phyloP scores from a whole-genome alignment of 2,888 invertebrate genomes.

The Cheilosia grossa region DNA sequence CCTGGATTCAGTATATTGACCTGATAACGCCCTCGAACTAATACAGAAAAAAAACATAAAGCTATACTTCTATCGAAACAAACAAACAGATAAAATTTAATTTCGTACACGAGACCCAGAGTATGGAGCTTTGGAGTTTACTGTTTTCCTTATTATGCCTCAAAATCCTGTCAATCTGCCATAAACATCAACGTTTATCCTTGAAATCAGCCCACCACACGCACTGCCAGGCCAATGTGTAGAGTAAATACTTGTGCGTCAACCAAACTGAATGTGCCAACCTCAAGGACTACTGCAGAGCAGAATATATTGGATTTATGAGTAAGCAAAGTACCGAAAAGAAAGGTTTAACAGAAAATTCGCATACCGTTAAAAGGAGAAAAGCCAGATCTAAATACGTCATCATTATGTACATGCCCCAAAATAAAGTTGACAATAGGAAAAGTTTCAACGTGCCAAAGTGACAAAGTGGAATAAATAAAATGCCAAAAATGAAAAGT shows the following conservation, averaged over 20 bases:
- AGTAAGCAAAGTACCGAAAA: constrained; percentile 12
- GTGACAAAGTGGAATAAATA: constrained; percentile 50
- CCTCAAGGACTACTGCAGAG: constrained; percentile 7
- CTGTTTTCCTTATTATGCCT: not conserved
- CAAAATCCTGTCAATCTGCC: constrained; percentile 33
- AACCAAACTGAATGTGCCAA: constrained; percentile 18
- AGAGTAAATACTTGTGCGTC: constrained; percentile 10
- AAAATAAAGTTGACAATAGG: constrained; percentile 58
- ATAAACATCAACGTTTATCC: constrained; percentile 33
- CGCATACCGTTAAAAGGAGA: constrained; percentile 13
- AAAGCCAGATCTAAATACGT: constrained; percentile 1
- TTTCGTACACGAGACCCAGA: not conserved
- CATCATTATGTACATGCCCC: not conserved
- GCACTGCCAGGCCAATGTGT: not conserved
- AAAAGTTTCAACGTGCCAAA: constrained; percentile 60
- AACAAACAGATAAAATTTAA: constrained; percentile 9
- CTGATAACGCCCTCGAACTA: no score
- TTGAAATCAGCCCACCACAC: not conserved
- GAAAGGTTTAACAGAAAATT: constrained; percentile 38
- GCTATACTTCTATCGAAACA: not conserved
- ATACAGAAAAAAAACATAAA: no score
- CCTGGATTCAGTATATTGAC: no score
- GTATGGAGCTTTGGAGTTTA: not conserved
- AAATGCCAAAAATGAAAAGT: constrained; percentile 41
- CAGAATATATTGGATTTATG: constrained; percentile 10